These are phyloP conservation scores for Crypturellus tataupa DNA, from an alignment of 2,797 vertebrate genomes.

Conservation along the genomic window DNA sequence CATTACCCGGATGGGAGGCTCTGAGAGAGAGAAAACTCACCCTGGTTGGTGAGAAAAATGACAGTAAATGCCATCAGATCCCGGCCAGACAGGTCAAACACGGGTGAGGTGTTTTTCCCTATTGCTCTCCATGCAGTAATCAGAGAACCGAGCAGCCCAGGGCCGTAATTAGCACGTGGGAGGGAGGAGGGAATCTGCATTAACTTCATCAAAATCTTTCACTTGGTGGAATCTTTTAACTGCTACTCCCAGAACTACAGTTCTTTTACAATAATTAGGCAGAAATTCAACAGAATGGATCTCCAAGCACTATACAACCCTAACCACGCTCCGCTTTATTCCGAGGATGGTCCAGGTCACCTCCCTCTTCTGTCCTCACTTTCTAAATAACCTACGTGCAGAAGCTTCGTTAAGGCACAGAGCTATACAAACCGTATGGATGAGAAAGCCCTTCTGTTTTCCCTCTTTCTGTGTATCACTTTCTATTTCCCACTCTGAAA, in stretches of 20 bases:
- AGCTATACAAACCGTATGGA: background rate
- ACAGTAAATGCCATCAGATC: background rate
- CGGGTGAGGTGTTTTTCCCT: background rate
- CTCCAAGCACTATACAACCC: background rate
- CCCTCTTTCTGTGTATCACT: background rate
- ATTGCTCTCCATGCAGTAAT: background rate
- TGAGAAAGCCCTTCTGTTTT: constrained; percentile 3
- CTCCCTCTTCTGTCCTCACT: background rate
- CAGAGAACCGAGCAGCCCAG: background rate
- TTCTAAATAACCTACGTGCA: rapidly evolving
- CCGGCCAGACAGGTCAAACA: background rate
- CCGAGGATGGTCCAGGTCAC: background rate
- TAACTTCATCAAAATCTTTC: constrained; percentile 13
- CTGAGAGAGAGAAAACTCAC: background rate
- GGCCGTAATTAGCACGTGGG: background rate
- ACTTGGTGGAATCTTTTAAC: constrained; percentile 19
- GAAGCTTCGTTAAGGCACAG: background rate
- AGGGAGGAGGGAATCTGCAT: background rate
- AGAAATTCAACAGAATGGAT: background rate
- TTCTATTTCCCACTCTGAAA: constrained; percentile 14
- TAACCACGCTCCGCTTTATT: rapidly evolving
- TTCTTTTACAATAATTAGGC: background rate
- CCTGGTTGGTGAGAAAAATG: background rate
- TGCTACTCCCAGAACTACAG: background rate
- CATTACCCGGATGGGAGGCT: background rate